phyloP scores from a whole-genome alignment of 1,140 invertebrate genomes.

The Diachasma alloeum region DNA sequence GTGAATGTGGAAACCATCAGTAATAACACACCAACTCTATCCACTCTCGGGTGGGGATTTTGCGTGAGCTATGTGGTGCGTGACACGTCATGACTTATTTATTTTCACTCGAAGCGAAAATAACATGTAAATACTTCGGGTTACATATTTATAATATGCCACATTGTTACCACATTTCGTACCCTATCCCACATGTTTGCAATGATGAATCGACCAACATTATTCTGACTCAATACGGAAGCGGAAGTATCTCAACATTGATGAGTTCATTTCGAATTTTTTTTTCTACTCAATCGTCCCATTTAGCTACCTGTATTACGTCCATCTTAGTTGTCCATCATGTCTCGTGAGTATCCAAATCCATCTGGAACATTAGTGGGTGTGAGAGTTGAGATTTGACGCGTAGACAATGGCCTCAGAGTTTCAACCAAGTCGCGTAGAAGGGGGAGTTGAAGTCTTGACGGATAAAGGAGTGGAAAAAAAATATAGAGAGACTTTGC shows the following conservation, averaged over 20 bases:
- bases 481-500: constrained; percentile 18
- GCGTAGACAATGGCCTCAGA: constrained; percentile 57
- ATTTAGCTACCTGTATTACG: neutral
- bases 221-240: neutral
- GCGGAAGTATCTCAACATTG: constrained; percentile 10
- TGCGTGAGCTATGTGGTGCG: constrained; percentile 54
- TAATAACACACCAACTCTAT: neutral
- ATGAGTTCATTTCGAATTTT: neutral
- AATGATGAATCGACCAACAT: constrained; percentile 6
- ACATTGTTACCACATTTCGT: neutral
- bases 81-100: constrained; percentile 57
- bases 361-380: neutral
- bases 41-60: constrained; percentile 25
- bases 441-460: constrained; percentile 34
- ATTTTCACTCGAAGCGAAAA: constrained; percentile 35
- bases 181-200: neutral
- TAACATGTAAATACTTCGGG: neutral
- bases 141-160: neutral
- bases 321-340: neutral
- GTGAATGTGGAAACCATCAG: constrained; percentile 43
- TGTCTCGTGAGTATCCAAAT: neutral
- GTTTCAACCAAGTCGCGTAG: constrained; percentile 24
- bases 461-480: constrained; percentile 15
- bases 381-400: constrained; percentile 54
- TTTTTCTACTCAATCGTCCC: neutral